Conservation (phyloP, 2,113 vertebrate species). For the Beaufortia kweichowensis region DNA sequence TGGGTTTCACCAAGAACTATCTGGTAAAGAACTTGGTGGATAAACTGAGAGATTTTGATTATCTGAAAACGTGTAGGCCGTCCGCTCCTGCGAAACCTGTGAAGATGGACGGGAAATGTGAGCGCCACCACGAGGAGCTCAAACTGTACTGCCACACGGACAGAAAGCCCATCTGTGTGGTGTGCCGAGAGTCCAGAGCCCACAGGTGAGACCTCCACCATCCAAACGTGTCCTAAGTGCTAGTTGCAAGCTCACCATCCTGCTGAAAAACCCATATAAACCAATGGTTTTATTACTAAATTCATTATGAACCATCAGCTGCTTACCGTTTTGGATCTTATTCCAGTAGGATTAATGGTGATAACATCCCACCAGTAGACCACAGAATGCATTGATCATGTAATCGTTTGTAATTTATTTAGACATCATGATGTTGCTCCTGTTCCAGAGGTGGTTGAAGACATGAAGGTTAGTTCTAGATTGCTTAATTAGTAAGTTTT, state of each 20-base stretch:
- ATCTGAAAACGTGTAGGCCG: conserved; percentile 60
- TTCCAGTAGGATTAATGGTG: too few species aligned
- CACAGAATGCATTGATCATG: neutral
- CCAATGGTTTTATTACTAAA: too few species aligned
- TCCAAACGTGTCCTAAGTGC: too few species aligned
- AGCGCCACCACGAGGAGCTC: conserved; percentile 74
- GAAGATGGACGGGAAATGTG: conserved; percentile 70
- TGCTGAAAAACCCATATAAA: too few species aligned
- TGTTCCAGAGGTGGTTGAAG: conserved; percentile 71
- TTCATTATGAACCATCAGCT: too few species aligned
- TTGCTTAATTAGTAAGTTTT: too few species aligned
- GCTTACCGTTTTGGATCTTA: too few species aligned
- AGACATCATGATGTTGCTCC: conserved; percentile 76
- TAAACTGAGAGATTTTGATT: conserved; percentile 73
- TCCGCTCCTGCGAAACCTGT: conserved; percentile 58
- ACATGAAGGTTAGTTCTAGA: conserved; percentile 71
- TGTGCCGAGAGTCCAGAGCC: conserved; percentile 75
- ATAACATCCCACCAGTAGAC: too few species aligned
- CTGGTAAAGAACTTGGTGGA: conserved; percentile 76
- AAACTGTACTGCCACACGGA: conserved; percentile 77
- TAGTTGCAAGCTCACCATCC: too few species aligned
- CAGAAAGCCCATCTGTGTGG: conserved; percentile 74
- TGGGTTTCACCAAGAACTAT: conserved; percentile 77
- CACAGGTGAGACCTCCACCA: conserved; percentile 66
- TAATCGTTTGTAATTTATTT: conserved; percentile 37